Percentiles rank a stretch among this genome's conserved stretches.
Evolutionary conservation across 2,888 invertebrate species (phyloP).

Genomic region (Portevinia maculata): DNA sequence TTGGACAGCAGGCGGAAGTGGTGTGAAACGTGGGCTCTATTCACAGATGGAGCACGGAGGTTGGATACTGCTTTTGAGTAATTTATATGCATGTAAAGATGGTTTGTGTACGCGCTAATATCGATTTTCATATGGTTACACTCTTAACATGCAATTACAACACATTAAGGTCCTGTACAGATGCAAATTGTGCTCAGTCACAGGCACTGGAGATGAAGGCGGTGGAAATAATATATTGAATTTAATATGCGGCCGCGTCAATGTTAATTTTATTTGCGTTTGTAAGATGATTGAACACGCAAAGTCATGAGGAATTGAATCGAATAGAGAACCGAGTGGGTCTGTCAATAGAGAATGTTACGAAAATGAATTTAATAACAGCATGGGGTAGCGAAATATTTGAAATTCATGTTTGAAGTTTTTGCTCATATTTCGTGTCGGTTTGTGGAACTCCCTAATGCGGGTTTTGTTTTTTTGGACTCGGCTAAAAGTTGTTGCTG

Average conservation of each 20-base stretch:
- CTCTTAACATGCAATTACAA: constrained; percentile 70
- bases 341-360: constrained; percentile 63
- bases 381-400: constrained; percentile 67
- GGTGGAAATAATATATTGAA: constrained; percentile 33
- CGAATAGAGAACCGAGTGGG: constrained; percentile 51
- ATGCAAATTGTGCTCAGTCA: constrained; percentile 34
- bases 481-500: constrained; percentile 15
- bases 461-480: constrained; percentile 6
- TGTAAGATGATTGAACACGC: constrained; percentile 71
- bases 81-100: constrained; percentile 55
- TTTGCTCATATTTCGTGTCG: neutral
- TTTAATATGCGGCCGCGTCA: constrained; percentile 68
- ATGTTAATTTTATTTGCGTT: constrained; percentile 71
- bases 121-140: constrained; percentile 68
- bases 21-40: constrained; percentile 4
- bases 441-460: constrained; percentile 29
- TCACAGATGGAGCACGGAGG: constrained; percentile 11
- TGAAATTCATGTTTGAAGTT: constrained; percentile 60
- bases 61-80: constrained; percentile 30
- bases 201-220: constrained; percentile 15
- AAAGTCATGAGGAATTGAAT: constrained; percentile 52
- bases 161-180: constrained; percentile 53
- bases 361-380: constrained; percentile 62
- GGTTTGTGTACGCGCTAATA: constrained; percentile 71
- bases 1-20: constrained; percentile 42